Evolutionary conservation across 2,888 invertebrate species (phyloP).

Genomic region (Eulithis testata): DNA sequence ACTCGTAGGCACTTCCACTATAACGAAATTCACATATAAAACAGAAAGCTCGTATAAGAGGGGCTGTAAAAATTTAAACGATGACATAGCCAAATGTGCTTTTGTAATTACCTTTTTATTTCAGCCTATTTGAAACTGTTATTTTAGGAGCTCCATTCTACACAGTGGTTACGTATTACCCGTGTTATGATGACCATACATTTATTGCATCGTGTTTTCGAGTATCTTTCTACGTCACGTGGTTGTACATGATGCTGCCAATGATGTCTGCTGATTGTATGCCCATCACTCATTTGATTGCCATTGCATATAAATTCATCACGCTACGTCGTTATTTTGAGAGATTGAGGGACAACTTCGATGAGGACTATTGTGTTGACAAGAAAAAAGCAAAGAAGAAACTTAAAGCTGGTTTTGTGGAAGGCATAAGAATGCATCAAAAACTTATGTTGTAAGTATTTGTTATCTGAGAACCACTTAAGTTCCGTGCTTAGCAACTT

Average conservation of each 20-base stretch:
- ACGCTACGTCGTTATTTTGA: constrained; percentile 66
- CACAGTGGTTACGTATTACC: constrained; percentile 74
- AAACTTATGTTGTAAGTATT: constrained; percentile 65
- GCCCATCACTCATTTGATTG: constrained; percentile 71
- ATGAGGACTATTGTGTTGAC: constrained; percentile 47
- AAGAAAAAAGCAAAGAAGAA: constrained; percentile 54
- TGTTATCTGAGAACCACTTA: neutral
- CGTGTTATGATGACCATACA: constrained; percentile 65
- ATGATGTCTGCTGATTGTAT: constrained; percentile 77
- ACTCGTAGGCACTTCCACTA: neutral
- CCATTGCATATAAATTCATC: constrained; percentile 68
- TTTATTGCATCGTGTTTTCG: constrained; percentile 57
- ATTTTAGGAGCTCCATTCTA: constrained; percentile 70
- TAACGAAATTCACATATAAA: constrained; percentile 27
- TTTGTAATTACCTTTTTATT: constrained; percentile 37
- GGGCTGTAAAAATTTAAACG: constrained; percentile 33
- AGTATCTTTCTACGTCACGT: constrained; percentile 70
- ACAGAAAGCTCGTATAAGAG: constrained; percentile 31
- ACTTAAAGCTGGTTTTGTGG: constrained; percentile 61
- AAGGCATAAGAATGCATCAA: constrained; percentile 72
- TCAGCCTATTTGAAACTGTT: constrained; percentile 26
- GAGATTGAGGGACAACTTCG: constrained; percentile 58
- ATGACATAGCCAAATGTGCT: constrained; percentile 36
- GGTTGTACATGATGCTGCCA: constrained; percentile 77
- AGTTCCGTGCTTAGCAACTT: too few species aligned